Evolutionary conservation across 2,113 vertebrate species (phyloP).

Genomic region (Bombycilla garrulus): DNA sequence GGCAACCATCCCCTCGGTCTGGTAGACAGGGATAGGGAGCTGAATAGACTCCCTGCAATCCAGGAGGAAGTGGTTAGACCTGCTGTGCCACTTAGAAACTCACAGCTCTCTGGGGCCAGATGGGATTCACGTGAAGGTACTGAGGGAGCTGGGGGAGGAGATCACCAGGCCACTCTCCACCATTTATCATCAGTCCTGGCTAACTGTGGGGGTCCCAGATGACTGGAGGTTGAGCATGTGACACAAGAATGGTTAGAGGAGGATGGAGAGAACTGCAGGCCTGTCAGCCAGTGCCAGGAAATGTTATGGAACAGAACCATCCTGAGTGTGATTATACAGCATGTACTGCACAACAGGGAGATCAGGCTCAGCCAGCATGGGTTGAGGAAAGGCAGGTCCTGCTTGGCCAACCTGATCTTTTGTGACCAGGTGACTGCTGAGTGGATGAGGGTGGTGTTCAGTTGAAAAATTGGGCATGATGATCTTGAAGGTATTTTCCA

Average conservation of each 20-base stretch:
- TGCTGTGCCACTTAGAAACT: not conserved
- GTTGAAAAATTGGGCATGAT: not conserved
- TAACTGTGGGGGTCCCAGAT: not conserved
- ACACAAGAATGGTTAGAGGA: not conserved
- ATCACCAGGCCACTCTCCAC: not conserved
- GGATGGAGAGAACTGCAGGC: not conserved
- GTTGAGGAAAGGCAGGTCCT: not conserved
- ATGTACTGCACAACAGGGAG: not conserved
- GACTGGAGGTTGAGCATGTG: not conserved
- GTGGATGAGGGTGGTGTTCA: not conserved
- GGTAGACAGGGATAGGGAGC: not conserved
- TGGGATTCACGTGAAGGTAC: not conserved
- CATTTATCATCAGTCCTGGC: not conserved
- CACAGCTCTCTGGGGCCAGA: not conserved
- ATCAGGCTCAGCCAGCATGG: not conserved
- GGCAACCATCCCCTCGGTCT: not conserved
- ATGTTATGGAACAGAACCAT: not conserved
- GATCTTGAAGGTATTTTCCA: not conserved
- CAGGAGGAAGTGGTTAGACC: no score
- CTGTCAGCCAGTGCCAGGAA: not conserved
- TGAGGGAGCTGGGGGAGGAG: not conserved
- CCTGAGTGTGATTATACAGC: accelerated
- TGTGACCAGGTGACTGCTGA: not conserved
- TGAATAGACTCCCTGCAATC: not conserved
- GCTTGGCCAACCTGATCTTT: not conserved